Evolutionary conservation across 2,797 vertebrate genomes (phyloP), one percentile per base, ranked within the genome.

Genomic region (Microhierax caerulescens): DNA sequence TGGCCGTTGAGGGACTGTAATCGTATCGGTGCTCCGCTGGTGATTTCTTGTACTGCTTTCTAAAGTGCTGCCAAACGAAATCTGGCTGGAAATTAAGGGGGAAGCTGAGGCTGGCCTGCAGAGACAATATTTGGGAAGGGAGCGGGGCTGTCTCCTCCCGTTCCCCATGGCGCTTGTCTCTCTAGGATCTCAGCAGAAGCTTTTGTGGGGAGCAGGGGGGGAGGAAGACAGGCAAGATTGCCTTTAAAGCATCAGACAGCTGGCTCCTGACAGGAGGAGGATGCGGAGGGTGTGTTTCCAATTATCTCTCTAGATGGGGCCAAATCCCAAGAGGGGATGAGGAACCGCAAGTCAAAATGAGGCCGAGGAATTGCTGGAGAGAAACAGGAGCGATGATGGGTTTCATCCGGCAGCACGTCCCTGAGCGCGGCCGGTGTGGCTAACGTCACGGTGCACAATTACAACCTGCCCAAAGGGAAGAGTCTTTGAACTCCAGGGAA

Each of bases 301-400:
- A 96, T 96, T 95, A 97, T 94, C 85, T 87, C 95, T 91, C 89
- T 92, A 96, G 95, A 95, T 94, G 88, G 93, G 95, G 90, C 90
- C 85, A 56, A 94, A 91, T 97, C 95, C 91, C 95, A 30, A n/a
- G 93, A 77, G 91, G 72, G 57, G 54, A 30, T 24, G 37, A 91
- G 60, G 83, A 91, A 28, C 93, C 1, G 12, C 60, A 50, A 96
- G 92, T 88, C 96, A 79, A 91, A 97, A 93, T 88, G 90, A 97
- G 91, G 73, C 72, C 4, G 27, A 83, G 81, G 90, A 94, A 94
- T 89, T 94, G 90, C 94, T 5, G 6, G 75, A 36, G 85, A 95
- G 87, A 81, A 84, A 41, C 3, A 0, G 18, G 79, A 89, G 48
- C 4, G 12, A 60, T 75, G 68, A 85, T 16, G 65, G 85, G 76